phyloP scores from a whole-genome alignment of 2,797 vertebrate genomes.

The Schizopygopsis malacanthus region DNA sequence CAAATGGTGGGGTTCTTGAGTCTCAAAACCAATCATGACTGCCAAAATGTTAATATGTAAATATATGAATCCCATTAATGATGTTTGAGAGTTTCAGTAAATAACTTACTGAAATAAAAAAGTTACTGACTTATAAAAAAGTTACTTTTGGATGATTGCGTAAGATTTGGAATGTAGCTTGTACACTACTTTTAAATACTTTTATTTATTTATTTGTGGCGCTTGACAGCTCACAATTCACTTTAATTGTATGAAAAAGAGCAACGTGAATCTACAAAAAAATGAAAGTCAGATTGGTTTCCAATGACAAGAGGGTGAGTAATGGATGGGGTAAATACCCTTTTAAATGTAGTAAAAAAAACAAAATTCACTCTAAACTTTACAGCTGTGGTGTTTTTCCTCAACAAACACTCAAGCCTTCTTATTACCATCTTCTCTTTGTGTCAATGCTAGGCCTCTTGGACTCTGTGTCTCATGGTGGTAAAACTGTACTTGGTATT shows the following conservation, averaged over 20 bases:
- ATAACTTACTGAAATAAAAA: too few species aligned
- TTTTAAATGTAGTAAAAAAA: not conserved
- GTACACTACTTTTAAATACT: too few species aligned
- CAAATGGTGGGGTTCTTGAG: not conserved
- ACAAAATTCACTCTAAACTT: too few species aligned
- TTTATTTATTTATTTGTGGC: too few species aligned
- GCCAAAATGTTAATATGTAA: not conserved
- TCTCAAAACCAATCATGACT: not conserved
- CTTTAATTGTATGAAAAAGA: not conserved
- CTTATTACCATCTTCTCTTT: not conserved
- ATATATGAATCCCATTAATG: not conserved
- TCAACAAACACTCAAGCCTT: not conserved
- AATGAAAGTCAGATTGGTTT: not conserved
- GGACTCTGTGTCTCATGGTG: constrained; percentile 56
- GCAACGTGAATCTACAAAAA: not conserved
- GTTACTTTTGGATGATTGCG: too few species aligned
- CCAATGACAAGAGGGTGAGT: too few species aligned
- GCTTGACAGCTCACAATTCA: not conserved
- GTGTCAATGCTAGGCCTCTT: constrained; percentile 8
- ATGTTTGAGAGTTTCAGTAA: not conserved
- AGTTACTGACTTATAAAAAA: too few species aligned
- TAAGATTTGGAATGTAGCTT: too few species aligned
- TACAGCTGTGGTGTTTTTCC: not conserved
- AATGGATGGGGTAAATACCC: not conserved
- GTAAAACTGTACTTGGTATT: constrained; percentile 50